Evolutionary conservation across 2,797 vertebrate genomes (phyloP).

Genomic region (Erpetoichthys calabaricus): DNA sequence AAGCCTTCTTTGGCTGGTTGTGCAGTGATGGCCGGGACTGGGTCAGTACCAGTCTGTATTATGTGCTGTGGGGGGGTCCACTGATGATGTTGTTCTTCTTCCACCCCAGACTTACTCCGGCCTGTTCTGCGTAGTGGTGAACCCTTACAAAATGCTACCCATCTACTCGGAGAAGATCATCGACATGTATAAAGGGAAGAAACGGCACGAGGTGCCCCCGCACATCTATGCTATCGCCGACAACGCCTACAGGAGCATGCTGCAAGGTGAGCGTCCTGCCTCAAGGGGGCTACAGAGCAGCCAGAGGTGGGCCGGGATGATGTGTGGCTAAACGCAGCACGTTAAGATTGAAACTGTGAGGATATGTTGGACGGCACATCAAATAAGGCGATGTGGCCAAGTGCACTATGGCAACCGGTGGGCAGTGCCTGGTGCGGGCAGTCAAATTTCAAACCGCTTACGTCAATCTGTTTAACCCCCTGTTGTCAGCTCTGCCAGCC

Average conservation of each 20-base stretch:
- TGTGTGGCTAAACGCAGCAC: too few relatives aligned
- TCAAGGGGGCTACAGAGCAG: background rate
- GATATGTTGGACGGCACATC: background rate
- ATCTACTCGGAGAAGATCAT: slow-evolving; percentile 97
- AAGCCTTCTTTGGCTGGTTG: too few relatives aligned
- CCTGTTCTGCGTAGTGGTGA: slow-evolving; percentile 92
- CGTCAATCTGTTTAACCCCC: too few relatives aligned
- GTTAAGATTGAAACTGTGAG: background rate
- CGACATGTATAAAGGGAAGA: slow-evolving; percentile 98
- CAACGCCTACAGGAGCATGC: slow-evolving; percentile 94
- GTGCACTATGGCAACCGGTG: too few relatives aligned
- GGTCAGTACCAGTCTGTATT: too few relatives aligned
- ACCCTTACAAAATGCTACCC: slow-evolving; percentile 90
- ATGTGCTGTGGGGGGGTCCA: too few relatives aligned
- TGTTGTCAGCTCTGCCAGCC: too few relatives aligned
- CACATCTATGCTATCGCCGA: slow-evolving; percentile 92
- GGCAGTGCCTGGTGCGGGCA: too few relatives aligned
- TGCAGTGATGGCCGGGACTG: too few relatives aligned
- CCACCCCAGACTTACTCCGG: slow-evolving; percentile 79
- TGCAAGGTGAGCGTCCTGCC: slow-evolving; percentile 70
- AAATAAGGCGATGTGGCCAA: too few relatives aligned
- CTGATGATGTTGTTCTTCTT: background rate
- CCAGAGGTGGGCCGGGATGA: background rate
- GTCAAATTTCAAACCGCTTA: too few relatives aligned
- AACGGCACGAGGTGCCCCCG: slow-evolving; percentile 88